Evolutionary conservation across 2,113 vertebrate species (phyloP).

Genomic region (Pithys albifrons): DNA sequence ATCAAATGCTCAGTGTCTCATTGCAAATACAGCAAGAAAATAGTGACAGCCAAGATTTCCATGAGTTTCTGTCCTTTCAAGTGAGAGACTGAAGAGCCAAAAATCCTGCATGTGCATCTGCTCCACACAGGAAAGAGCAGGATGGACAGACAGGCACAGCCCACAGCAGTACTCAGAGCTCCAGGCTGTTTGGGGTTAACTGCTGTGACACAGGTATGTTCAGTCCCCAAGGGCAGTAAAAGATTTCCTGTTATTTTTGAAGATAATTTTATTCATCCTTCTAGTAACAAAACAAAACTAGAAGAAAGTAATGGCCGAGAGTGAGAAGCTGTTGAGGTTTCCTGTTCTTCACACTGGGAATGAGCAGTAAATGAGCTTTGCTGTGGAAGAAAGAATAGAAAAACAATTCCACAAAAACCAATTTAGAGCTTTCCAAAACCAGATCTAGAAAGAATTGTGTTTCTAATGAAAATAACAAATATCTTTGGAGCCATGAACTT

Average conservation of each 20-base stretch:
- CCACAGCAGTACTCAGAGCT: not conserved
- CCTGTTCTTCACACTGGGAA: conserved; percentile 15
- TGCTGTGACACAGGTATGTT: not conserved
- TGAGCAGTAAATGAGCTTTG: conserved; percentile 1
- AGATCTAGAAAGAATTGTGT: not conserved
- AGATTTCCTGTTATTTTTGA: conserved; percentile 33
- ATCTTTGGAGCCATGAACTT: not conserved
- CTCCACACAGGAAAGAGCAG: not conserved
- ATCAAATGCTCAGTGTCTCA: not conserved
- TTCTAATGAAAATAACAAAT: conserved; percentile 8
- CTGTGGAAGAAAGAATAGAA: not conserved
- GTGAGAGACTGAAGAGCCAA: not conserved
- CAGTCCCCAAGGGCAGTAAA: not conserved
- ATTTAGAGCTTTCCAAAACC: not conserved
- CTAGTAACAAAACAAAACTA: conserved; percentile 16
- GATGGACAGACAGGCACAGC: rapidly evolving
- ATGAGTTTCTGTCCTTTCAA: not conserved
- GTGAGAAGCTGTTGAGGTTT: conserved; percentile 28
- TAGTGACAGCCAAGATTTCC: not conserved
- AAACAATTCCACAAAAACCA: not conserved
- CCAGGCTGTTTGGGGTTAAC: not conserved
- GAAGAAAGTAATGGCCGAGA: conserved; percentile 27
- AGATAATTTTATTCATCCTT: conserved; percentile 20
- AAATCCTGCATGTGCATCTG: not conserved
- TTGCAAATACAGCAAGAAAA: not conserved